phyloP scores from a whole-genome alignment of 2,797 vertebrate species.

The Phrynocephalus guinanensis region DNA sequence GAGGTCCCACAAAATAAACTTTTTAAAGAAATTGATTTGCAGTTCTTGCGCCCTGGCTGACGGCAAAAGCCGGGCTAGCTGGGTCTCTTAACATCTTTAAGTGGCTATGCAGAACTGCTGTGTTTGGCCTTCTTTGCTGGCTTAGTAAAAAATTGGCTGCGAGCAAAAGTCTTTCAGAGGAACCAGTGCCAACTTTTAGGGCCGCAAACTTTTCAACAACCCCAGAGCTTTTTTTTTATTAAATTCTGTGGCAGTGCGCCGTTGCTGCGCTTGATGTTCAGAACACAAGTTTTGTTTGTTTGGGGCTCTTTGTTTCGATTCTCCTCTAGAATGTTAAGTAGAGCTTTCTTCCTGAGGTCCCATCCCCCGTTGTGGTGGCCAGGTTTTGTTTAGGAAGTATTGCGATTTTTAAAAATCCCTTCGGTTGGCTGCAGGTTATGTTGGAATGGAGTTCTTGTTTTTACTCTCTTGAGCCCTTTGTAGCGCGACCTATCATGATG shows the following conservation, averaged over 20 bases:
- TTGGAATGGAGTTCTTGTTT: not conserved
- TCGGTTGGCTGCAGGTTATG: constrained; percentile 4
- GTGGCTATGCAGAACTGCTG: constrained; percentile 11
- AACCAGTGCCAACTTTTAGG: constrained; percentile 10
- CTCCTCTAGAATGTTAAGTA: constrained; percentile 19
- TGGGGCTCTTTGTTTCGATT: constrained; percentile 10
- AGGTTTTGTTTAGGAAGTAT: constrained; percentile 23
- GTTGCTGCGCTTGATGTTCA: constrained; percentile 30
- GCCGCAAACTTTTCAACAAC: constrained; percentile 39
- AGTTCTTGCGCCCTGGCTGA: not conserved
- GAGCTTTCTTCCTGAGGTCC: constrained; percentile 18
- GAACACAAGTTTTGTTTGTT: constrained; percentile 13
- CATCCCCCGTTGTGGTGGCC: not conserved
- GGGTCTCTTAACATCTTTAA: constrained; percentile 7
- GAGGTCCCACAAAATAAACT: constrained; percentile 21
- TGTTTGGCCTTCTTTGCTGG: not conserved
- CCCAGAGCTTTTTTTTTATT: constrained; percentile 30
- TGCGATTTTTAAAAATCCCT: not conserved
- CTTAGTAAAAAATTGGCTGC: constrained; percentile 39
- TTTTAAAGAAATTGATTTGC: not conserved
- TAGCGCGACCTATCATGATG: not conserved
- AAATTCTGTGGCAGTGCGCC: constrained; percentile 20
- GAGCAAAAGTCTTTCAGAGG: constrained; percentile 36
- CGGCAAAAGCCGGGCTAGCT: not conserved
- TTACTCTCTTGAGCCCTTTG: not conserved